Conservation (phyloP, 2,888 invertebrate genomes). For the Stenurella melanura region DNA sequence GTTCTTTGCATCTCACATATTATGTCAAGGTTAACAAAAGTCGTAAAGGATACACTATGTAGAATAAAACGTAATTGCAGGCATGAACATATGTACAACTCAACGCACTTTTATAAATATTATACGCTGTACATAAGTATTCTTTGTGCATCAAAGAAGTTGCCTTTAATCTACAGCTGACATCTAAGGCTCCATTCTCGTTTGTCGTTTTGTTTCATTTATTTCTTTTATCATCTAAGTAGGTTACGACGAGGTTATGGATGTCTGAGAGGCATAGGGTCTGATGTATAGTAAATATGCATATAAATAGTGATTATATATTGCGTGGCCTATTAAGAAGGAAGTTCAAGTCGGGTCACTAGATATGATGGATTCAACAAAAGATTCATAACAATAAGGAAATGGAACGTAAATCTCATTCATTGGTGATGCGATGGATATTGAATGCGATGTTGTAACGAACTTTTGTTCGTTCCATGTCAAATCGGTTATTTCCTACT, state of each 20-base stretch:
- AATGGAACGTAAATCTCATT: slow-evolving; percentile 31
- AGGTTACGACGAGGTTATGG: slow-evolving; percentile 38
- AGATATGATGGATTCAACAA: slow-evolving; percentile 33
- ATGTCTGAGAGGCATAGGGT: slow-evolving; percentile 3
- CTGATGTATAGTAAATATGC: background rate
- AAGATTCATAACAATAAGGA: slow-evolving; percentile 36
- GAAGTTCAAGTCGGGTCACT: slow-evolving; percentile 39
- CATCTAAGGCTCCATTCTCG: slow-evolving; percentile 34
- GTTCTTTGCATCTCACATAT: background rate
- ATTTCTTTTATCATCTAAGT: slow-evolving; percentile 45
- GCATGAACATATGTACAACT: background rate
- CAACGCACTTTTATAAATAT: background rate
- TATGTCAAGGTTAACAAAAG: background rate
- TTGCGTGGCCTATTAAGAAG: slow-evolving; percentile 36
- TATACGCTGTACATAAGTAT: background rate
- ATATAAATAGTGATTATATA: slow-evolving; percentile 11
- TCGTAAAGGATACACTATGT: background rate
- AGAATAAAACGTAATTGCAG: slow-evolving; percentile 9
- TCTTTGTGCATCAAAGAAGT: slow-evolving; percentile 23
- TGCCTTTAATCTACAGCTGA: slow-evolving; percentile 21
- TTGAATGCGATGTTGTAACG: slow-evolving; percentile 11
- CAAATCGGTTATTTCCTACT: background rate
- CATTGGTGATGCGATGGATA: slow-evolving; percentile 21
- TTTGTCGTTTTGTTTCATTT: slow-evolving; percentile 39
- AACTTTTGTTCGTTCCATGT: background rate